A percentile compares a stretch with the other conserved stretches of the same genome.
phyloP scores from a whole-genome alignment of 2,888 invertebrate species.

The Arenicola marina region DNA sequence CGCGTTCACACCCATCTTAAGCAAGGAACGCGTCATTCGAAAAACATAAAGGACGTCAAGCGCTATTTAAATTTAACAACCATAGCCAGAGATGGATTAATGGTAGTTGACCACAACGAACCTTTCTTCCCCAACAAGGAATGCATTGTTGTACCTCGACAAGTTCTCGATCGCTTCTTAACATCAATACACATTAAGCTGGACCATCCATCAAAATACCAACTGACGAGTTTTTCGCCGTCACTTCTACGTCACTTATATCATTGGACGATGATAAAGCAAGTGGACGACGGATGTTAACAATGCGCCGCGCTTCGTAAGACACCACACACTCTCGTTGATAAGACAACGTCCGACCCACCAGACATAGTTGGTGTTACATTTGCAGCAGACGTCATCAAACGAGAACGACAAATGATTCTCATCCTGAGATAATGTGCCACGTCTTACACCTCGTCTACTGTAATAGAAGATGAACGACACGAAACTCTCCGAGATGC shows the following conservation, averaged over 20 bases:
- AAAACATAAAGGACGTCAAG: neutral
- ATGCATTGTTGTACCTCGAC: neutral
- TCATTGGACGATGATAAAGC: neutral
- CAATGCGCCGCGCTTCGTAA: neutral
- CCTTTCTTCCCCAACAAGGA: neutral
- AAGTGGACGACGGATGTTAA: neutral
- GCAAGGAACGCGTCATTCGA: neutral
- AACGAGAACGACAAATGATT: neutral
- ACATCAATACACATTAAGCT: neutral
- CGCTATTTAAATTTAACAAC: neutral
- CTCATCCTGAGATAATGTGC: neutral
- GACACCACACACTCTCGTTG: neutral
- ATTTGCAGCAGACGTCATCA: neutral
- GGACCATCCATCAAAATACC: neutral
- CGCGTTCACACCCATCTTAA: neutral
- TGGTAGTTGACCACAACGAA: neutral
- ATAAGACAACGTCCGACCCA: neutral
- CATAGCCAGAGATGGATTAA: neutral
- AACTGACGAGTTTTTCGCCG: neutral
- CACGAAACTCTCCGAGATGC: neutral
- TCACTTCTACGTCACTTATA: neutral
- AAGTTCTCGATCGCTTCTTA: neutral
- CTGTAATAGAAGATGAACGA: neutral
- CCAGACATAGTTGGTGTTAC: neutral
- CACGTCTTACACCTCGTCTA: neutral